phyloP scores from a whole-genome alignment of 2,888 invertebrate species.

The Dolichomitus sp. region DNA sequence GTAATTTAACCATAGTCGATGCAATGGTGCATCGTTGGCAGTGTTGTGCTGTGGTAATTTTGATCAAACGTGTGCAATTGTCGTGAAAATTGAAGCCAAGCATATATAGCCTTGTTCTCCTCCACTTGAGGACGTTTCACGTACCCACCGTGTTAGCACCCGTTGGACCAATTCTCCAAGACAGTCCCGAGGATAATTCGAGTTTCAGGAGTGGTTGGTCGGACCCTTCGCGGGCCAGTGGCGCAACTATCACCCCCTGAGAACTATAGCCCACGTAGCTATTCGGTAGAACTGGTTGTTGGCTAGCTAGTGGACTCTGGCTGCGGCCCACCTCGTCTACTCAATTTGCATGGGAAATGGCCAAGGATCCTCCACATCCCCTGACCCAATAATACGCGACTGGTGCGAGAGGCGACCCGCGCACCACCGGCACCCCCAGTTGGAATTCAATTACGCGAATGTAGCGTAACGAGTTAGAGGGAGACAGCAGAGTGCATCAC shows the following conservation, averaged over 20 bases:
- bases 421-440: conserved; percentile 52
- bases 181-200: conserved; percentile 41
- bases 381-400: conserved; percentile 75
- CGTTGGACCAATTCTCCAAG: conserved; percentile 32
- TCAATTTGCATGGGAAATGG: conserved; percentile 79
- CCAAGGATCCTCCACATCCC: conserved; percentile 71
- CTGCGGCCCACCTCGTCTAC: conserved; percentile 66
- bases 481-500: conserved; percentile 40
- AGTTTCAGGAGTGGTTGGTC: conserved; percentile 22
- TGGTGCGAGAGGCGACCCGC: conserved; percentile 50
- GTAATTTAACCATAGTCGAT: conserved; percentile 1
- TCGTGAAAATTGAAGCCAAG: conserved; percentile 9
- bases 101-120: background rate
- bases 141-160: background rate
- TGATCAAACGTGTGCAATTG: background rate
- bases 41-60: conserved; percentile 2
- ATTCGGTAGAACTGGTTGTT: conserved; percentile 21
- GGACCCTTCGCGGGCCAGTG: conserved; percentile 31
- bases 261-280: background rate
- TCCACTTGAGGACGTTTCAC: background rate
- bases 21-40: background rate
- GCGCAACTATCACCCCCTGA: background rate
- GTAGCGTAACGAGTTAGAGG: conserved; percentile 53
- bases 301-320: conserved; percentile 61
- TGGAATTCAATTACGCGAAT: conserved; percentile 78